Conservation (phyloP, 1,140 invertebrate genomes). For the Callitettix versicolor region DNA sequence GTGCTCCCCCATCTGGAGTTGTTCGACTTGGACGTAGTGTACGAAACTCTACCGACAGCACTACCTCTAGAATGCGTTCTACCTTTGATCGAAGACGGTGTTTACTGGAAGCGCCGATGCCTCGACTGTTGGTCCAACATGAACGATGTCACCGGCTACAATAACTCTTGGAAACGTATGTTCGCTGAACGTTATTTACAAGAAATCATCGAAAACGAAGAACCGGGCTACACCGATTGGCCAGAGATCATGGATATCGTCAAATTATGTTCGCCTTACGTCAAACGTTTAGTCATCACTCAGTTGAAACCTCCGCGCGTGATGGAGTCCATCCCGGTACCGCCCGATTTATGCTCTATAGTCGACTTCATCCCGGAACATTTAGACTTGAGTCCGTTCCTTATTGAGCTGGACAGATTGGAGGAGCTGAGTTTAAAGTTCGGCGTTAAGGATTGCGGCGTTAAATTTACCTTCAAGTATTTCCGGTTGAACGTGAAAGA, state of each 20-base stretch:
- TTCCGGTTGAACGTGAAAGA: conserved; percentile 6
- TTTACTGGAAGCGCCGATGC: conserved; percentile 34
- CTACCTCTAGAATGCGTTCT: conserved; percentile 32
- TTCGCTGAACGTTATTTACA: conserved; percentile 31
- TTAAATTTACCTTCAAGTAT: conserved; percentile 6
- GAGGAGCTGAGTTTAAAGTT: conserved; percentile 9
- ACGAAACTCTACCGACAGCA: conserved; percentile 33
- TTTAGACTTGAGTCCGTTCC: conserved; percentile 5
- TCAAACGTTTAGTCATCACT: conserved; percentile 27
- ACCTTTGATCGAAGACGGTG: conserved; percentile 28
- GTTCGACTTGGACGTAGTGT: conserved; percentile 28
- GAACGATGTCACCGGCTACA: conserved; percentile 25
- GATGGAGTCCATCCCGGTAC: background rate
- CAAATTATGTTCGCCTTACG: conserved; percentile 26
- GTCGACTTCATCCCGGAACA: conserved; percentile 10
- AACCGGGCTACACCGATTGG: conserved; percentile 32
- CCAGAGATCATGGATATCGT: conserved; percentile 28
- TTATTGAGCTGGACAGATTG: conserved; percentile 3
- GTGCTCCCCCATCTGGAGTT: background rate
- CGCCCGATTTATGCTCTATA: background rate
- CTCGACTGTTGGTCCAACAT: conserved; percentile 29
- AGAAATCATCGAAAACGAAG: conserved; percentile 29
- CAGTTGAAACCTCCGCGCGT: conserved; percentile 29
- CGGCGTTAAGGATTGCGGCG: conserved; percentile 8
- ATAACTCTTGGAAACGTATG: conserved; percentile 26